These are phyloP conservation scores for Lophius americanus DNA, from an alignment of 2,797 vertebrate genomes.

Conservation along the genomic window DNA sequence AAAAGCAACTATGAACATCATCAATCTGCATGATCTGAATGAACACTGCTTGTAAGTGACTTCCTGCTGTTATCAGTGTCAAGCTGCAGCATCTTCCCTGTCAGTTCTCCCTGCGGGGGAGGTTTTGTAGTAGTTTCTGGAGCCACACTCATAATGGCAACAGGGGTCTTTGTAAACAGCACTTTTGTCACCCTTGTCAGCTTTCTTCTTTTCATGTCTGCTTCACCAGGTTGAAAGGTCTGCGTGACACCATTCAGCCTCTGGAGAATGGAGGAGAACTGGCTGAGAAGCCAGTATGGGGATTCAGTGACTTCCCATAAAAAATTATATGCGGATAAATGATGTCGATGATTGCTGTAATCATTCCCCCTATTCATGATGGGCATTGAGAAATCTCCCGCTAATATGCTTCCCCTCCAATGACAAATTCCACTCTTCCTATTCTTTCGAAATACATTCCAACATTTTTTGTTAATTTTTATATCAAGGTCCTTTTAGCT, in stretches of 20 bases:
- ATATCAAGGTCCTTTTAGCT: too few species aligned
- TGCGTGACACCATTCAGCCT: constrained; percentile 3
- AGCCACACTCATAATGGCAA: constrained; percentile 24
- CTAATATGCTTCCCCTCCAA: too few species aligned
- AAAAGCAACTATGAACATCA: constrained; percentile 4
- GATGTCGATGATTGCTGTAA: too few species aligned
- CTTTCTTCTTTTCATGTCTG: constrained; percentile 28
- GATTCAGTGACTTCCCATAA: background rate
- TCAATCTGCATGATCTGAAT: constrained; percentile 18
- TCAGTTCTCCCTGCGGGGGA: constrained; percentile 36
- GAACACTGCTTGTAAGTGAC: constrained; percentile 20
- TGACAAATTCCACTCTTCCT: too few species aligned
- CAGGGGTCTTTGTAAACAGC: constrained; percentile 37
- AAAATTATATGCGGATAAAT: too few species aligned
- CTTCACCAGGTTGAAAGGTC: constrained; percentile 25
- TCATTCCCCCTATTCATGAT: too few species aligned
- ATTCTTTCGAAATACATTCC: too few species aligned
- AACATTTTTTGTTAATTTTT: too few species aligned
- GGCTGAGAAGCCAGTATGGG: background rate
- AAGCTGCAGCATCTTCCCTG: constrained; percentile 15
- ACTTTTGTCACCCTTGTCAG: constrained; percentile 42
- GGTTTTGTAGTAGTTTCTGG: constrained; percentile 31
- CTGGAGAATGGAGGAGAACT: background rate
- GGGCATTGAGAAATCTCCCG: too few species aligned
- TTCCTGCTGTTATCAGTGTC: constrained; percentile 43